Evolutionary conservation across 2,113 vertebrate genomes (phyloP).

Genomic region (Anser brachyrhynchus): DNA sequence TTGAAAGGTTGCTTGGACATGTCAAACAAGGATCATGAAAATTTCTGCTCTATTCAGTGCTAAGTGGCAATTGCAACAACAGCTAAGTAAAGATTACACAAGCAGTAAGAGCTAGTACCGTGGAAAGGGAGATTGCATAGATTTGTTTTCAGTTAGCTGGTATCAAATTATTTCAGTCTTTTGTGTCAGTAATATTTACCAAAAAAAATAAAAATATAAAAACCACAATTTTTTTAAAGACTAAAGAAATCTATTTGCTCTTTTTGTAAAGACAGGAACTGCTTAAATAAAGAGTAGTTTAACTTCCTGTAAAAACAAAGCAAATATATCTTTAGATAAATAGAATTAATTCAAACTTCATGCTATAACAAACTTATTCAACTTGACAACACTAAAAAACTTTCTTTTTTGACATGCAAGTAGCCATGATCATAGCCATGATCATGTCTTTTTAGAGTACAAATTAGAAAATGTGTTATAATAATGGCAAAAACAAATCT

Average conservation of each 20-base stretch:
- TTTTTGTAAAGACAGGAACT: background rate
- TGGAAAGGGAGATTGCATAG: background rate
- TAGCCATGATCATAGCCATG: accelerated
- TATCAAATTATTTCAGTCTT: background rate
- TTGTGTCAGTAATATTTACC: background rate
- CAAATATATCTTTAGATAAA: background rate
- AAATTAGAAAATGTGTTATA: background rate
- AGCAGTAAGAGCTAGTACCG: background rate
- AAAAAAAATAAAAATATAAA: background rate
- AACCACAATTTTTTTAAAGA: background rate
- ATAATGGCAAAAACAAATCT: background rate
- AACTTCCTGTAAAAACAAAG: background rate
- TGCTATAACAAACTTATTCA: background rate
- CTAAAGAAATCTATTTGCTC: background rate
- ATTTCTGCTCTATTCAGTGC: background rate
- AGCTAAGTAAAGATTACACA: background rate
- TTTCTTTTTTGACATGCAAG: background rate
- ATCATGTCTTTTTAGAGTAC: background rate
- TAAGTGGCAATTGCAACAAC: background rate
- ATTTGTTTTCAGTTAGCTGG: background rate
- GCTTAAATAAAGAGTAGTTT: background rate
- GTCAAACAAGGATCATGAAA: background rate
- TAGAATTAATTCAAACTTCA: background rate
- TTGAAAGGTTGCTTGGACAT: background rate
- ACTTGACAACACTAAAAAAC: background rate